Evolutionary conservation across 1,140 invertebrate species (phyloP), one percentile per base, ranked within the genome.

Genomic region (Lutraria rhynchaena): DNA sequence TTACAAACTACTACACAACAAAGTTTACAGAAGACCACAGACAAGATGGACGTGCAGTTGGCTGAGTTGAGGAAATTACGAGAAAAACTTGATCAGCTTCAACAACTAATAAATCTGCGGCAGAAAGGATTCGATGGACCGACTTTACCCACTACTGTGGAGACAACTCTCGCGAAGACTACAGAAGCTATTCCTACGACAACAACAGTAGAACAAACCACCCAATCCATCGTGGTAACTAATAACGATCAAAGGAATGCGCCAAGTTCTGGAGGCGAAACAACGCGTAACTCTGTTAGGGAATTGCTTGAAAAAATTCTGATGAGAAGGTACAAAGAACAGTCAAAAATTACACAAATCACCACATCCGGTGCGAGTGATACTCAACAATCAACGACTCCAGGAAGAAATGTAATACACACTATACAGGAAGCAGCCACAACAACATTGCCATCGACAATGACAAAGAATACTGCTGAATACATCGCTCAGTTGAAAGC

Each of bases 401-500:
- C 41, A 31, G 31, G 4, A 27, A 15, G 2, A 67, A 49, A 46
- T 15, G 19, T 19, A 33, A 17, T 17, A 29, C 24, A 27, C 37
- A 15, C 19, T 46, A 2, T 27, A 15, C 9, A 46, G 41, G 2
- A 11, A 1, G 27, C 13, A 24, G 11, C 41, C 22, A 22, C 31
- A 17, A 15, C 70, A 24, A 73, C 31, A 4, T 15, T 71, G 13
- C 27, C 27, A 15, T 27, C 69, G 19, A 49, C 22, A 13, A 73
- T 73, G 35, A 41, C 4, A 13, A 57, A 41, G 24, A 22, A 61
- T 37, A 61, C 73, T 31, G 46, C 35, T 31, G 24, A 75, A 19
- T 61, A 61, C 57, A 75, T 75, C 9, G 11, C 37, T 9, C 9
- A 60, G 11, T 46, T 75, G 13, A 75, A 75, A 41, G 46, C 57